phyloP scores from a whole-genome alignment of 1,140 invertebrate species.

The Hetaerina americana region DNA sequence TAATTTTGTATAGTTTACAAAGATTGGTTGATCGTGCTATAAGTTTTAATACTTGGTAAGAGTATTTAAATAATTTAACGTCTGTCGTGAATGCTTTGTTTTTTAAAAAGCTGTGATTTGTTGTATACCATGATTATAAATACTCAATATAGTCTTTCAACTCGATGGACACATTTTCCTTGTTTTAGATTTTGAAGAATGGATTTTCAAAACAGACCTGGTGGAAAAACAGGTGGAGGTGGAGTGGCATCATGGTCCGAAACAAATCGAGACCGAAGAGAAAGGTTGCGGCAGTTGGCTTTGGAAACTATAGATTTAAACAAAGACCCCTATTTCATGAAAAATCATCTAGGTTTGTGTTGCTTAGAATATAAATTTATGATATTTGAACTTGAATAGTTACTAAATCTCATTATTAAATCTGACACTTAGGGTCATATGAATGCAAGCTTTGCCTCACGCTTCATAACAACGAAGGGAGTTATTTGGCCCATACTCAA shows the following conservation, averaged over 20 bases:
- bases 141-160: too few species aligned
- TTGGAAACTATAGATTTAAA: constrained; percentile 97
- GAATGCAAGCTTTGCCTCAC: constrained; percentile 99
- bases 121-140: too few species aligned
- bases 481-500: constrained; percentile 98
- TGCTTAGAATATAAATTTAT: neutral
- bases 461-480: constrained; percentile 98
- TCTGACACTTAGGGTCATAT: constrained; percentile 64
- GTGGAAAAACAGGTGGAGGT: constrained; percentile 96
- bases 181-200: too few species aligned
- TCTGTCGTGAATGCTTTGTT: too few species aligned
- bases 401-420: neutral
- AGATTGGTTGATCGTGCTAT: too few species aligned
- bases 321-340: constrained; percentile 99
- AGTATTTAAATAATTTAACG: too few species aligned
- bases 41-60: too few species aligned
- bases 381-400: neutral
- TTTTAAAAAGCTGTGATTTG: too few species aligned
- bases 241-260: constrained; percentile 98
- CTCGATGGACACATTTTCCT: too few species aligned
- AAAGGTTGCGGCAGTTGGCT: constrained; percentile 88
- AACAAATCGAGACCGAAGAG: constrained; percentile 89
- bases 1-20: too few species aligned
- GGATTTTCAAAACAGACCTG: constrained; percentile 96
- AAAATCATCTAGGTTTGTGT: constrained; percentile 77